phyloP scores from a whole-genome alignment of 2,888 invertebrate genomes.

The Apodemia hepburni region DNA sequence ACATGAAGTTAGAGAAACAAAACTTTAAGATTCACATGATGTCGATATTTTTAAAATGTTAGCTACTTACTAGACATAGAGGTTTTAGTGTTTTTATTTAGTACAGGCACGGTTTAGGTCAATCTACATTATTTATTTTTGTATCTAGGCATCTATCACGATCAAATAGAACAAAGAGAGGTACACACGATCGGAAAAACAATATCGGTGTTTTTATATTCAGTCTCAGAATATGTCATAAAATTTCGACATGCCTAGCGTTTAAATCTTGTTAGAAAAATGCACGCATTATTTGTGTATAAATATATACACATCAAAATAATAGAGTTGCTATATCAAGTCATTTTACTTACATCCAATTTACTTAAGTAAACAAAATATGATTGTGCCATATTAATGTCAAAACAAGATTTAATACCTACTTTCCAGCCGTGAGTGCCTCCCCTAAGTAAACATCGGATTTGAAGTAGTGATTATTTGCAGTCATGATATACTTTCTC shows the following conservation, averaged over 20 bases:
- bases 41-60: not conserved
- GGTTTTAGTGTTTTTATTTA: not conserved
- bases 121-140: slow-evolving; percentile 3
- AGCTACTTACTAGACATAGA: not conserved
- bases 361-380: not conserved
- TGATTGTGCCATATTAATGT: not conserved
- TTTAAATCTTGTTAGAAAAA: not conserved
- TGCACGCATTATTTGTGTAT: too few relatives aligned
- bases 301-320: not conserved
- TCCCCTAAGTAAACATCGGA: not conserved
- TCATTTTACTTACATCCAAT: not conserved
- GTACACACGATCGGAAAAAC: not conserved
- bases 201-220: not conserved
- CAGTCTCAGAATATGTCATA: not conserved
- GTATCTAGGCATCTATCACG: slow-evolving; percentile 1
- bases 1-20: too few relatives aligned
- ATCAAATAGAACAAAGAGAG: not conserved
- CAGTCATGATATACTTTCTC: not conserved
- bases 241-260: not conserved
- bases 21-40: not conserved
- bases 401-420: not conserved
- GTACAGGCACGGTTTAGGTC: not conserved
- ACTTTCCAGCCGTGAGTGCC: not conserved
- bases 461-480: not conserved
- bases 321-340: not conserved